Evolutionary conservation across 2,113 vertebrate species (phyloP), one percentile per base, ranked within the genome.

Genomic region (Tachysurus vachellii): DNA sequence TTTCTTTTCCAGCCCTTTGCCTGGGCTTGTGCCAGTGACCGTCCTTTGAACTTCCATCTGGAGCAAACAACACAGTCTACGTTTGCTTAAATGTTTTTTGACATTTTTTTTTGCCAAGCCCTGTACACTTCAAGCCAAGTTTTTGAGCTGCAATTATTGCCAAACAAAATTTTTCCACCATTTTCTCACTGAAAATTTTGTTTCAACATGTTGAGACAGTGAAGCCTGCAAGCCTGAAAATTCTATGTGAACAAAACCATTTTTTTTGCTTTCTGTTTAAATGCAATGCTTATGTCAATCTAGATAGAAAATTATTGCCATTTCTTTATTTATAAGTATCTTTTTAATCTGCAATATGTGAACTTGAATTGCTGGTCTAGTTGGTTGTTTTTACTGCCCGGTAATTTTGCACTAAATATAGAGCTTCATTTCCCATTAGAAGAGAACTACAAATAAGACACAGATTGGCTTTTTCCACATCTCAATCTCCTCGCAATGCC

Each of bases 31-130:
- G 94, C 95, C 95, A 95, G 76, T 95, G 95, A 96, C 95, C 93
- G 95, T 96, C 92, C 95, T 95, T 92, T 95, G 94, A 96, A 95
- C 95, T 91, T 94, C 84, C 95, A 94, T 94, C 94, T 94, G 93
- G 92, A 92, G 89, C 88, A 87, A 90, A 90, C 92, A 92, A 87
- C 83, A 88, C 28, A 89, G 93, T 94, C 94, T 94, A 94, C 93
- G 93, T 94, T 93, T 95, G 91, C 94, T 92, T 89, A 88, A 89
- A 83, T 85, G 77, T 89, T 84, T 88, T 84, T 85, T 85, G 2
- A 28, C 8, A n/a, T 17, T 79, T 53, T 80, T 79, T 42, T 66
- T 80, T 85, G 82, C 89, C 89, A 86, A 82, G 53, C 77, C 44
- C 53, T n/a, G 31, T 53, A 19, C 17, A 62, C 21, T 85, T n/a